phyloP scores from a whole-genome alignment of 1,140 invertebrate genomes.

The Brachionus manjavacas region DNA sequence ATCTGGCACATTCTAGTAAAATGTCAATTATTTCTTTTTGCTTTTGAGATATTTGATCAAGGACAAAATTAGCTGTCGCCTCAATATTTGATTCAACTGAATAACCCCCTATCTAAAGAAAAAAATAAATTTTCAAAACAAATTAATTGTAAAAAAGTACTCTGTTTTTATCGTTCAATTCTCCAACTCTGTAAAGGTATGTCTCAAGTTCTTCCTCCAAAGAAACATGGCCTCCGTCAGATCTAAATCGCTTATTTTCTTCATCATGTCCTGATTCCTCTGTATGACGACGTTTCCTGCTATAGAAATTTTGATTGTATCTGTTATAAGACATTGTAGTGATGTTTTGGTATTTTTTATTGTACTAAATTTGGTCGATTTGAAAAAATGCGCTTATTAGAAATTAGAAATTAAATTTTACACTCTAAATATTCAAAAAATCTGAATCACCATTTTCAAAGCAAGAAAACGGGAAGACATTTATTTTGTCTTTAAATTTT shows the following conservation, averaged over 20 bases:
- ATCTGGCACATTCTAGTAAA: background rate
- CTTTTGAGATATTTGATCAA: background rate
- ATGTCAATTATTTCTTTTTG: slow-evolving; percentile 18
- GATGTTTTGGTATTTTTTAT: background rate
- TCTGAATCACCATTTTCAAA: background rate
- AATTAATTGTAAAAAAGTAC: background rate
- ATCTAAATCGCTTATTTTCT: slow-evolving; percentile 5
- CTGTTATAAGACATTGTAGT: background rate
- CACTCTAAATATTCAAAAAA: background rate
- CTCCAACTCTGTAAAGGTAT: slow-evolving; percentile 8
- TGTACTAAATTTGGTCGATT: background rate
- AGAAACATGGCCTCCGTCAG: background rate
- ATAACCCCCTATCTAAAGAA: slow-evolving; percentile 12
- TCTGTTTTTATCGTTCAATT: slow-evolving; percentile 31
- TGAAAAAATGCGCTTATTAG: background rate
- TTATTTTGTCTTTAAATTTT: background rate
- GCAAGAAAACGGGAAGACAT: background rate
- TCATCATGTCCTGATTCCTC: slow-evolving; percentile 10
- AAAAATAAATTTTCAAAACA: background rate
- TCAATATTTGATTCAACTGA: slow-evolving; percentile 37
- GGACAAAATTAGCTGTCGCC: background rate
- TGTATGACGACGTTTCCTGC: background rate
- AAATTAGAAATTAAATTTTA: background rate
- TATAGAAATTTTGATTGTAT: slow-evolving; percentile 37
- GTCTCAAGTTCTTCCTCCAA: slow-evolving; percentile 13